A percentile compares a stretch with the other conserved stretches of the same genome.
Evolutionary conservation across 1,140 invertebrate species (phyloP).

Genomic region (Lamellibrachia luymesi): DNA sequence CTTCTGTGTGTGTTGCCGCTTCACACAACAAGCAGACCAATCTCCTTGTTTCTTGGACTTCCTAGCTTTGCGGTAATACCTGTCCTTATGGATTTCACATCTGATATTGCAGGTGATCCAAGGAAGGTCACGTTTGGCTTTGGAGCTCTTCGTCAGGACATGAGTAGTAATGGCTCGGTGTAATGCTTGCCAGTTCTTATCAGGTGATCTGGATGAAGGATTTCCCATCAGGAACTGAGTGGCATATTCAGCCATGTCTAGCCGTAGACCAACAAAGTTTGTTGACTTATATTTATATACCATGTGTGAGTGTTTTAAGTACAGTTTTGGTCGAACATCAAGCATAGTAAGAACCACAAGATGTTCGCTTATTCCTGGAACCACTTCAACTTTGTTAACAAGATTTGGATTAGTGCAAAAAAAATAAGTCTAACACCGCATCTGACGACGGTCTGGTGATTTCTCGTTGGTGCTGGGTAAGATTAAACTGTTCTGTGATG

Average conservation of each 20-base stretch:
- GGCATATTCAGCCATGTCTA: background rate
- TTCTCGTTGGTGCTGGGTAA: constrained; percentile 8
- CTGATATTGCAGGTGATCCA: background rate
- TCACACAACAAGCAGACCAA: background rate
- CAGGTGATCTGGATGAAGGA: background rate
- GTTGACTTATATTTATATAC: background rate
- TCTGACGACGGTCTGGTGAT: background rate
- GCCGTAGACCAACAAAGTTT: background rate
- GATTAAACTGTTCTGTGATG: constrained; percentile 12
- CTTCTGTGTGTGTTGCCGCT: constrained; percentile 9
- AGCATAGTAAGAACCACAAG: background rate
- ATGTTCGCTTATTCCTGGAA: background rate
- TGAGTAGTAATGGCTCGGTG: background rate
- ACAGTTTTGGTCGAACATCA: constrained; percentile 6
- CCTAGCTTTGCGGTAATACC: constrained; percentile 1
- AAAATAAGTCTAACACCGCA: background rate
- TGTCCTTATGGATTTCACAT: constrained; percentile 10
- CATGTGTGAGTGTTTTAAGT: background rate
- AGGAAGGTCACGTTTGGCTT: background rate
- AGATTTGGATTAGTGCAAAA: background rate
- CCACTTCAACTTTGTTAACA: background rate
- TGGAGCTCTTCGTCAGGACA: background rate
- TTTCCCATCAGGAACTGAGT: background rate
- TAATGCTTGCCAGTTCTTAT: background rate
- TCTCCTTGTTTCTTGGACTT: background rate